Base-by-base conservation (phyloP, 2,113 vertebrate genomes). In the Serinus canaria region DNA sequence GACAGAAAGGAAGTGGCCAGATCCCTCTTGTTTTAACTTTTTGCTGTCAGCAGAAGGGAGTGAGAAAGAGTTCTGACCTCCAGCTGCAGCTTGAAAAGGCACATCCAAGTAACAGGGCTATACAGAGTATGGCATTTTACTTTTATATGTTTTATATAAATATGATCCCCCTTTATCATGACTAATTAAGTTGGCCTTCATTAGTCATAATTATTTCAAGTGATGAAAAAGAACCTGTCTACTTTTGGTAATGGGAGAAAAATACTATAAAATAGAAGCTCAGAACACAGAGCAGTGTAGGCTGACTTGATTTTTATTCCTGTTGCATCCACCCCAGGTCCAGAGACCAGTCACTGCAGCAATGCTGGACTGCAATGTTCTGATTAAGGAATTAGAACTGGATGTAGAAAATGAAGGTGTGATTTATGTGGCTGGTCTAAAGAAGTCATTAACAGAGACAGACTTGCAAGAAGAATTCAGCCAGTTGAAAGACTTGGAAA, bases 291-390 rank as follows among this genome's bases (percentile, higher is more conserved):
- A 56, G 53, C 41, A 86, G 64, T 60, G 72, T 13, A 19, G 69
- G 59, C 73, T 92, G 69, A 73, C 1, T 0, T 6, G 17, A 47
- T 89, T 43, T 79, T 56, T 87, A 25, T 64, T 85, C 52, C 68
- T 85, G 33, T 59, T 88, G 83, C 60, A 72, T 53, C 39, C 52
- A 47, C 39, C 47, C 85, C 86, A 99, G 99, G 98, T 99, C 7
- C 98, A 98, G 94, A 98, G 99, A 77, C 98, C 98, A 0, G 88
- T 99, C 23, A 94, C 93, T 11, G 98, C 98, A 89, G 95, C 96
- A 3, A 97, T 84, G 44, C 97, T 99, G 55, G 99, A 99, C 74
- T 96, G 98, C 72, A 98, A 98, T 15, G 41, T 88, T 60, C 94
- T 97, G 30, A 87, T 99, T 52, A 93, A 95, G 12, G 97, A 98